Conservation (phyloP, 2,797 vertebrate genomes). For the Sebastes itinus region DNA sequence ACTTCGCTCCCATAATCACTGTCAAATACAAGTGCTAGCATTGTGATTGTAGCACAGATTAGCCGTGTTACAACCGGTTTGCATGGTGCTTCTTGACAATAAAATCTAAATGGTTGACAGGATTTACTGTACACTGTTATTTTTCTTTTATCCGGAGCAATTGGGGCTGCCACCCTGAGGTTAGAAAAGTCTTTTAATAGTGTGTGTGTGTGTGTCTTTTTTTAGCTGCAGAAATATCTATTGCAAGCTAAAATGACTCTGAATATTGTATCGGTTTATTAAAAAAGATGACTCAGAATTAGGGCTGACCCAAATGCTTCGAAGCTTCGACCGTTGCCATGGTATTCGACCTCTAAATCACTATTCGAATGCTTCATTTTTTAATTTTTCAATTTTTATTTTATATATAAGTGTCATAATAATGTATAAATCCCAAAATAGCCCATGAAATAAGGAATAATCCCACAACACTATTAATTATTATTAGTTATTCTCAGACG, state of each 20-base stretch:
- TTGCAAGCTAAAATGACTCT: not conserved
- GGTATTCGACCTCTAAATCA: no score
- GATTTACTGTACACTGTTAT: not conserved
- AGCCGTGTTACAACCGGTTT: conserved; percentile 25
- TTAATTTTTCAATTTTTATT: no score
- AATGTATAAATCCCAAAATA: no score
- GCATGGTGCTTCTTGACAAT: not conserved
- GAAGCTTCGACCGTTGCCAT: no score
- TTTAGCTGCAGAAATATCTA: not conserved
- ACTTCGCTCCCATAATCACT: conserved; percentile 46
- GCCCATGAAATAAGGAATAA: no score
- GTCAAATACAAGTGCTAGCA: conserved; percentile 27
- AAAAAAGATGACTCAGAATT: not conserved
- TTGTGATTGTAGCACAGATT: conserved; percentile 44
- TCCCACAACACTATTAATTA: no score
- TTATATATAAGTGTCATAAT: no score
- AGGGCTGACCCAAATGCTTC: no score
- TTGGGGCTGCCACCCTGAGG: not conserved
- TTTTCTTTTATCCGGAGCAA: conserved; percentile 1
- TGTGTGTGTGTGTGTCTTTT: not conserved
- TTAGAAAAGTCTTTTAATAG: not conserved
- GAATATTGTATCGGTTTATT: not conserved
- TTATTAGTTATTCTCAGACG: no score
- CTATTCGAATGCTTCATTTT: no score
- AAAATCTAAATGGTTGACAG: conserved; percentile 8